These are phyloP conservation scores for Drosophila lacicola DNA, from an alignment of 2,888 invertebrate species.

Conservation along the genomic window DNA sequence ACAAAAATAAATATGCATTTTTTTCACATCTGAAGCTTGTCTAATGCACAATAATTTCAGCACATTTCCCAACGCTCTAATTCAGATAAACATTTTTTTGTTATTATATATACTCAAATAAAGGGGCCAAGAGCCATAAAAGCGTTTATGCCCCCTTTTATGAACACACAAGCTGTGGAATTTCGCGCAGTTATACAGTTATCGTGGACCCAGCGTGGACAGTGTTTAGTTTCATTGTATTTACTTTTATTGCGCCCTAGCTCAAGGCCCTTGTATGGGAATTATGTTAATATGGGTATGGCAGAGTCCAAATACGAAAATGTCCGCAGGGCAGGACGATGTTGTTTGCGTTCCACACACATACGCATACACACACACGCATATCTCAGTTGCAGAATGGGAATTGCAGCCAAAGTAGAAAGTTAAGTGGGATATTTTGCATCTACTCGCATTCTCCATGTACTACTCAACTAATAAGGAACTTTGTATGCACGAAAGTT, in stretches of 20 bases:
- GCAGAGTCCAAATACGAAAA: conserved; percentile 21
- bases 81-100: conserved; percentile 48
- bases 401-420: conserved; percentile 55
- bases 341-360: conserved; percentile 3
- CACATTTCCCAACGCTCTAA: conserved; percentile 49
- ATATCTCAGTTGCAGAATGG: conserved; percentile 29
- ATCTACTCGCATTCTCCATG: background rate
- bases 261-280: conserved; percentile 54
- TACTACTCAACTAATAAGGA: background rate
- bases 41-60: conserved; percentile 49
- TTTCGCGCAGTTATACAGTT: conserved; percentile 78
- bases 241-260: conserved; percentile 66
- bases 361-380: background rate
- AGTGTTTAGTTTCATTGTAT: conserved; percentile 58
- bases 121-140: conserved; percentile 69
- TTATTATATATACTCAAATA: conserved; percentile 26
- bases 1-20: conserved; percentile 6
- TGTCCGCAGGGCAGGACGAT: conserved; percentile 32
- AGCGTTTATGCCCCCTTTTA: conserved; percentile 74
- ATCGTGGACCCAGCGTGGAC: conserved; percentile 44
- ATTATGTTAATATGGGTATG: conserved; percentile 52
- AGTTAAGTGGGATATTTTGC: conserved; percentile 33
- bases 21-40: conserved; percentile 17
- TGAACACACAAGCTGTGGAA: conserved; percentile 77
- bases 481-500: conserved; percentile 3